Evolutionary conservation across 2,888 invertebrate species (phyloP).

Genomic region (Vanessa cardui): DNA sequence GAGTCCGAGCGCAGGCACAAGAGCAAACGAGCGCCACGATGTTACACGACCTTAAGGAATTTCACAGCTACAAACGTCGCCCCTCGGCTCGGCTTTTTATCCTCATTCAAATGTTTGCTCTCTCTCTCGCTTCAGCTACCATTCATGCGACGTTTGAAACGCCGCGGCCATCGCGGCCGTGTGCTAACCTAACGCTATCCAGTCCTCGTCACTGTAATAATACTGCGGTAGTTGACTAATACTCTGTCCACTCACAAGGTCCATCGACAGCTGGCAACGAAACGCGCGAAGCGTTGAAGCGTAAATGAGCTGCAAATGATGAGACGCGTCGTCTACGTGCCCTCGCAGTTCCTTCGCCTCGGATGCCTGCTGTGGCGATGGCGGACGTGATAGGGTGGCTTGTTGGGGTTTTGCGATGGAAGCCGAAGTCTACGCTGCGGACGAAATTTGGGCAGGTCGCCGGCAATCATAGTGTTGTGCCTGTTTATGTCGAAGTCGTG

Average conservation of each 20-base stretch:
- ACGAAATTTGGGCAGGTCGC: conserved; percentile 71
- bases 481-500: conserved; percentile 84
- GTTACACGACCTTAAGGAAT: conserved; percentile 80
- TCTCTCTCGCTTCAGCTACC: conserved; percentile 78
- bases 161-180: conserved; percentile 72
- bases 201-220: conserved; percentile 82
- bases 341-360: conserved; percentile 77
- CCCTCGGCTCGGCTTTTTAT: conserved; percentile 65
- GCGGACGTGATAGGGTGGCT: conserved; percentile 71
- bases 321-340: conserved; percentile 66
- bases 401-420: conserved; percentile 67
- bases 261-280: conserved; percentile 79
- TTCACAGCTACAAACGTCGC: conserved; percentile 75
- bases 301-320: conserved; percentile 71
- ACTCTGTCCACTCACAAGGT: conserved; percentile 81
- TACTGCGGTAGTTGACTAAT: conserved; percentile 83
- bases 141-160: conserved; percentile 74
- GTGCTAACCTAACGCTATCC: conserved; percentile 77
- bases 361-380: conserved; percentile 75
- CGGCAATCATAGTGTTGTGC: conserved; percentile 83
- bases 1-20: conserved; percentile 72
- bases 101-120: conserved; percentile 78
- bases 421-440: conserved; percentile 73
- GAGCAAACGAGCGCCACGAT: conserved; percentile 79
- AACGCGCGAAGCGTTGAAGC: conserved; percentile 81